These are phyloP conservation scores for Eunapius fragilis DNA, from an alignment of 37 sponge, comb jelly and placozoan species.

Conservation along the genomic window DNA sequence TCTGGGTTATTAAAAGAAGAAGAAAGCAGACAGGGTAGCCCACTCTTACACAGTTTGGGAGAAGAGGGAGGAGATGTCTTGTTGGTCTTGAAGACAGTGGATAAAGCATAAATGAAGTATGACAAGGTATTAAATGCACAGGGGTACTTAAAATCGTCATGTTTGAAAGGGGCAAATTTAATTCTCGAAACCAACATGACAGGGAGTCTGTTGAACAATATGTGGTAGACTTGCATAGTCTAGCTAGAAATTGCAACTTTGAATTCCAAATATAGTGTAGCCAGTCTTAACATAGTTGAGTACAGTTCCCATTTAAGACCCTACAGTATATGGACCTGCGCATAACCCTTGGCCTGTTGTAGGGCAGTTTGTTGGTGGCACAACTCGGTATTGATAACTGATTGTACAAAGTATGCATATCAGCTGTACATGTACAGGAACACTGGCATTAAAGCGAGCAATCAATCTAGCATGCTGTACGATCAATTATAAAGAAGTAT, in stretches of 20 bases:
- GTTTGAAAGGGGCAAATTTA: slow-evolving; percentile 4
- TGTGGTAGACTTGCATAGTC: slow-evolving; percentile 1
- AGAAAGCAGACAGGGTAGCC: neutral
- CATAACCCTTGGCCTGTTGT: neutral
- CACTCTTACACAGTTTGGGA: slow-evolving; percentile 2
- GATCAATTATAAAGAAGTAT: too few relatives aligned
- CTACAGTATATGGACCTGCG: slow-evolving; percentile 24
- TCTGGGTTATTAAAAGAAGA: neutral
- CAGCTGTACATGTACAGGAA: too few relatives aligned
- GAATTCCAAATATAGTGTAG: neutral
- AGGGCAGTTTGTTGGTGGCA: slow-evolving; percentile 13
- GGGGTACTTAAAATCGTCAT: neutral
- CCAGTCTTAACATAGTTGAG: neutral
- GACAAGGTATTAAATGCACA: neutral
- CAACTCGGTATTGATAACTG: too few relatives aligned
- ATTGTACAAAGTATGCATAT: too few relatives aligned
- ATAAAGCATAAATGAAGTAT: neutral
- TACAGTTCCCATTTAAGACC: neutral
- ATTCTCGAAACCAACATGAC: neutral
- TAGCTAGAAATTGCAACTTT: slow-evolving; percentile 1
- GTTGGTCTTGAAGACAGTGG: neutral
- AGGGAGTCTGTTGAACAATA: neutral
- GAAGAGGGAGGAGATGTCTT: slow-evolving; percentile 1
- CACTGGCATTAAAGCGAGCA: too few relatives aligned
- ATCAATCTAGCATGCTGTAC: too few relatives aligned